A percentile compares a stretch with the other conserved stretches of the same genome.
These are phyloP conservation scores for Argya squamiceps DNA, from an alignment of 2,797 vertebrate genomes.

Conservation along the genomic window DNA sequence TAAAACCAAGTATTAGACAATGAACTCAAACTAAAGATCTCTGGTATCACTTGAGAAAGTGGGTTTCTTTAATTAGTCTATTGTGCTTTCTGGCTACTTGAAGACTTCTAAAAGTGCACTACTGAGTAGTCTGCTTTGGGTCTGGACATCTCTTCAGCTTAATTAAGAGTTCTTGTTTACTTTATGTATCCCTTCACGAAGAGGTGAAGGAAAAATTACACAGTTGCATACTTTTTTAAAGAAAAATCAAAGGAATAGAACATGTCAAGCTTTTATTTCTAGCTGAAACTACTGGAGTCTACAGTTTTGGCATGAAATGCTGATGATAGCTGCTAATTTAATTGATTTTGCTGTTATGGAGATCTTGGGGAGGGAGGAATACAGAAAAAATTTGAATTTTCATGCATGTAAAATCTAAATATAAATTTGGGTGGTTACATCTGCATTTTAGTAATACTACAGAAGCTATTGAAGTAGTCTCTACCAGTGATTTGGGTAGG, in stretches of 20 bases:
- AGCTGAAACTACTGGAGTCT: not conserved
- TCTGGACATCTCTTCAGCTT: not conserved
- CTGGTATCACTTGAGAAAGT: not conserved
- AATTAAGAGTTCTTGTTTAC: not conserved
- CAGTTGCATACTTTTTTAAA: not conserved
- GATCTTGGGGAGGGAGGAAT: fast-evolving
- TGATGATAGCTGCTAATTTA: not conserved
- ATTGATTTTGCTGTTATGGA: not conserved
- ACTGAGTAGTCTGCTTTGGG: not conserved
- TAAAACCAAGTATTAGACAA: not conserved
- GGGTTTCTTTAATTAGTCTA: not conserved
- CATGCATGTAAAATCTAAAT: not conserved
- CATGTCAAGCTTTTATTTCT: not conserved
- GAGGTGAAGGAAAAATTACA: not conserved
- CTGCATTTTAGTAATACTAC: not conserved
- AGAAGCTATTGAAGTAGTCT: not conserved
- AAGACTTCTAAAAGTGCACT: not conserved
- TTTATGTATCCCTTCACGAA: not conserved
- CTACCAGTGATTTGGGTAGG: not conserved
- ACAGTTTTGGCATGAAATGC: not conserved
- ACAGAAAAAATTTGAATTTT: not conserved
- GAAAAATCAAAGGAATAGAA: not conserved
- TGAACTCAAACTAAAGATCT: not conserved
- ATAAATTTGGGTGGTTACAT: not conserved
- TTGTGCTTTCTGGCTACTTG: not conserved